These are phyloP conservation scores for Tragelaphus scriptus DNA, from an alignment of 2,113 vertebrate species.

Conservation along the genomic window DNA sequence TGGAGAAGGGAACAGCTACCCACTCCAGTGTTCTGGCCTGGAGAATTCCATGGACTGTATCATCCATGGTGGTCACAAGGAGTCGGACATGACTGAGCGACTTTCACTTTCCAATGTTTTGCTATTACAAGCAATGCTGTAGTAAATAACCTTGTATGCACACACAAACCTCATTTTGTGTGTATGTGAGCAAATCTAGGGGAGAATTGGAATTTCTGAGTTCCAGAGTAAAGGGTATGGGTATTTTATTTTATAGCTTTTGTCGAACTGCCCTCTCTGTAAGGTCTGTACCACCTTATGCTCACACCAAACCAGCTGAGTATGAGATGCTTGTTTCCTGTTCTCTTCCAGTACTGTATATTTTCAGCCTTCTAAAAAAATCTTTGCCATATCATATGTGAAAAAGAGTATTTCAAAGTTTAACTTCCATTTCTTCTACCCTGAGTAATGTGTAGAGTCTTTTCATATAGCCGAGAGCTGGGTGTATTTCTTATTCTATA, in stretches of 20 bases:
- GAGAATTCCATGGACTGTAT: background rate
- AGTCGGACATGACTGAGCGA: background rate
- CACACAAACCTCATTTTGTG: background rate
- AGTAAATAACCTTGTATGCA: background rate
- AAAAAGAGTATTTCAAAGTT: slow-evolving; percentile 38
- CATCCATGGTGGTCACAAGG: rapidly evolving
- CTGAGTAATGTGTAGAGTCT: slow-evolving; percentile 9
- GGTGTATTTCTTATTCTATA: slow-evolving; percentile 26
- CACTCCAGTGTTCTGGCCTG: background rate
- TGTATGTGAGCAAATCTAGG: background rate
- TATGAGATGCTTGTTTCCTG: background rate
- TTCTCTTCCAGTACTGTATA: slow-evolving; percentile 20
- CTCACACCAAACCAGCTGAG: background rate
- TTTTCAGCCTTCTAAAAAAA: slow-evolving; percentile 29
- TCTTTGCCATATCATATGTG: slow-evolving; percentile 54
- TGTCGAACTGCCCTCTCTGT: background rate
- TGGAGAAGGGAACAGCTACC: background rate
- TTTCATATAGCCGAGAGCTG: background rate
- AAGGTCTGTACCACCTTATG: background rate
- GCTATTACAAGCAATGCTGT: background rate
- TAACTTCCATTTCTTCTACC: slow-evolving; percentile 19
- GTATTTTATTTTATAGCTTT: slow-evolving; percentile 3
- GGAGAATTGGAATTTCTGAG: background rate
- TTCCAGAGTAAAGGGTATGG: background rate
- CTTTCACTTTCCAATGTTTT: background rate